Evolutionary conservation across 2,888 invertebrate genomes (phyloP).

Genomic region (Hipparchia semele): DNA sequence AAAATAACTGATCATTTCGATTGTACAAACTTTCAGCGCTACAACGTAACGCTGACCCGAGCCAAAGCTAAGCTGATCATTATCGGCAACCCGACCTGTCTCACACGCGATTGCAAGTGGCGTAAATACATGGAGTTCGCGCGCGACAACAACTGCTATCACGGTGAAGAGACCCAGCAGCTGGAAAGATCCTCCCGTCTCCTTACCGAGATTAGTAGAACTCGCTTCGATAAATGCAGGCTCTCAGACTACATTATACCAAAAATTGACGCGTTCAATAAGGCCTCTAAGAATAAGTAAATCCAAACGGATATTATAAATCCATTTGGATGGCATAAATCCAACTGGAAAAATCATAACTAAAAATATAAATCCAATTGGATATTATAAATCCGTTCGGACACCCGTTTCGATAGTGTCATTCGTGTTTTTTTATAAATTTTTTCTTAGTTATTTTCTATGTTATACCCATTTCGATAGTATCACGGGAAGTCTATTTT

Average conservation of each 20-base stretch:
- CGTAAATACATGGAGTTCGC: conserved; percentile 66
- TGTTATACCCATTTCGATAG: conserved; percentile 1
- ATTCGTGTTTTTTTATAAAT: neutral
- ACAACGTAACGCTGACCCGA: conserved; percentile 88
- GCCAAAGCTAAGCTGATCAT: conserved; percentile 86
- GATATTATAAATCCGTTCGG: neutral
- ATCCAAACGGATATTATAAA: conserved; percentile 1
- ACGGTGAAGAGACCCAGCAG: conserved; percentile 60
- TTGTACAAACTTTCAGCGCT: conserved; percentile 67
- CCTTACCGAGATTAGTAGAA: conserved; percentile 52
- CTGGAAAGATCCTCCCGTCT: conserved; percentile 49
- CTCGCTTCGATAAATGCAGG: conserved; percentile 52
- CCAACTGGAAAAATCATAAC: neutral
- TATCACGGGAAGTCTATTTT: conserved; percentile 19
- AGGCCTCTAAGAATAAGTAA: conserved; percentile 30
- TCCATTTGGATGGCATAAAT: neutral
- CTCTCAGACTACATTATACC: conserved; percentile 47
- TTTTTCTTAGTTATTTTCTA: neutral
- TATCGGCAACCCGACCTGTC: conserved; percentile 75
- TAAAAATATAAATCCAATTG: neutral
- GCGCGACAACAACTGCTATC: conserved; percentile 54
- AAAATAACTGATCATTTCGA: too few relatives aligned
- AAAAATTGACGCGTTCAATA: neutral
- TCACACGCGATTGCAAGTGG: conserved; percentile 65
- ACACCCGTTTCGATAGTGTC: neutral